Evolutionary conservation across 2,113 vertebrate species (phyloP).

Genomic region (Passer montanus): DNA sequence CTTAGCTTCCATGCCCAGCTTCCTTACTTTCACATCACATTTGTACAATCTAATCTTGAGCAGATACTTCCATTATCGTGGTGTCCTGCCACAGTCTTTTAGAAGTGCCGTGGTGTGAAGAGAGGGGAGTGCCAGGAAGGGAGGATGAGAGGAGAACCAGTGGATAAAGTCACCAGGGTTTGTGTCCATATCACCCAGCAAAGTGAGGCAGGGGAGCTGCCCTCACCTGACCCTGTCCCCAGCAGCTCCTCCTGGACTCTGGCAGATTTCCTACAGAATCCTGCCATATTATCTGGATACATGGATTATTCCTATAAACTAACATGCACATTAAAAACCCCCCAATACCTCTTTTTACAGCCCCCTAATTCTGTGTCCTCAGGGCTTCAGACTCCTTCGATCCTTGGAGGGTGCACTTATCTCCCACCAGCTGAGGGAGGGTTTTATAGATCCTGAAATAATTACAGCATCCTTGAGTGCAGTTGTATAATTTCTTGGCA

Average conservation of each 20-base stretch:
- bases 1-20: neutral
- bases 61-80: neutral
- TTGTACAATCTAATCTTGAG: neutral
- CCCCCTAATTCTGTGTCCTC: neutral
- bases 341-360: neutral
- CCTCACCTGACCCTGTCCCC: neutral
- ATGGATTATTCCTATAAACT: neutral
- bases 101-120: neutral
- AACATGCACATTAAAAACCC: rapidly evolving
- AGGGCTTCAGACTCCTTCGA: neutral
- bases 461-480: neutral
- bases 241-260: neutral
- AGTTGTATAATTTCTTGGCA: constrained; percentile 37
- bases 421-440: neutral
- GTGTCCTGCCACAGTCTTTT: neutral
- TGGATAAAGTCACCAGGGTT: neutral
- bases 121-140: neutral
- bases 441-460: constrained; percentile 23
- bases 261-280: neutral
- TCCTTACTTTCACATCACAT: neutral
- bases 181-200: neutral
- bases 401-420: neutral
- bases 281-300: neutral
- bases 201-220: neutral
- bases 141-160: neutral